Evolutionary conservation across 2,797 vertebrate genomes (phyloP).

Genomic region (Prunella strophiata): DNA sequence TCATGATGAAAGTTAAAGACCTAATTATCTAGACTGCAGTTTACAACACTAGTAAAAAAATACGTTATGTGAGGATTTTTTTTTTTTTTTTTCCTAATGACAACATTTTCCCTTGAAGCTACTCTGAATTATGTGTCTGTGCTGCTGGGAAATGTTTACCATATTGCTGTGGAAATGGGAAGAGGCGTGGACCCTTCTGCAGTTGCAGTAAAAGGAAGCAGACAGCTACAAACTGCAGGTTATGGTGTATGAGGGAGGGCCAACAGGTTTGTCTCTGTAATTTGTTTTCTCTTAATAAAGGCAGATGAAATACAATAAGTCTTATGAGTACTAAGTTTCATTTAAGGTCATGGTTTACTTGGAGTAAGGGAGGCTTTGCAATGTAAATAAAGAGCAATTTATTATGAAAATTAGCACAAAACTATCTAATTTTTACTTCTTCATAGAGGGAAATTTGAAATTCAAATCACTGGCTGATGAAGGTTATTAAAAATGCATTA

Average conservation of each 20-base stretch:
- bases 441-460: conserved; percentile 73
- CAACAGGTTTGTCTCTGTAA: conserved; percentile 22
- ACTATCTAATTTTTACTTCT: conserved; percentile 61
- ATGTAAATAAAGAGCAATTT: conserved; percentile 63
- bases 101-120: background rate
- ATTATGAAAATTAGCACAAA: conserved; percentile 65
- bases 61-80: background rate
- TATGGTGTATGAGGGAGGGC: background rate
- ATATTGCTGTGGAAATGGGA: background rate
- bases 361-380: conserved; percentile 36
- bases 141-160: background rate
- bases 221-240: background rate
- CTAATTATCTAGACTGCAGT: background rate
- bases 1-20: background rate
- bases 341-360: conserved; percentile 65
- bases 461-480: conserved; percentile 74
- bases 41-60: background rate
- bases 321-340: conserved; percentile 29
- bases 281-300: conserved; percentile 13
- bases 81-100: background rate
- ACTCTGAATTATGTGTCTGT: background rate
- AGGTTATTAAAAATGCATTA: conserved; percentile 81
- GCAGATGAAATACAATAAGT: background rate
- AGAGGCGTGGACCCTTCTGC: rapidly evolving
- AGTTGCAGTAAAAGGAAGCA: background rate